Conservation (phyloP, 2,888 invertebrate species). For the Ypsolopha sequella region DNA sequence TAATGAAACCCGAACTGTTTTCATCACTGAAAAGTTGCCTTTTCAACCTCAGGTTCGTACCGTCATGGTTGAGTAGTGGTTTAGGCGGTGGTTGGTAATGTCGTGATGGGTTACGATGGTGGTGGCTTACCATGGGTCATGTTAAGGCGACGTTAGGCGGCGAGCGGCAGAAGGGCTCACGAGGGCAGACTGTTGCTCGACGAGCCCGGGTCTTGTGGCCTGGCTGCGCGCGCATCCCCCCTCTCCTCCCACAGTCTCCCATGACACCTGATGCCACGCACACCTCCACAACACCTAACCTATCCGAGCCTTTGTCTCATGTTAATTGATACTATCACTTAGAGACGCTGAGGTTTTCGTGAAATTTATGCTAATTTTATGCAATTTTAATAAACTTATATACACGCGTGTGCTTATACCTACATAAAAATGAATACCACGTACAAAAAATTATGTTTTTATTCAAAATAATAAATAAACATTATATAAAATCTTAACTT, state of each 20-base stretch:
- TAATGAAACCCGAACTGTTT: slow-evolving; percentile 35
- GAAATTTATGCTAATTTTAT: no score
- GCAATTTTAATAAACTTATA: no score
- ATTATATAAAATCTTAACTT: no score
- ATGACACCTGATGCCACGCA: neutral
- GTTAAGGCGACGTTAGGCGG: slow-evolving; percentile 37
- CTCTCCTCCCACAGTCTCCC: slow-evolving; percentile 14
- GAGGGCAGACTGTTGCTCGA: slow-evolving; percentile 64
- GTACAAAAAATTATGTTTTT: no score
- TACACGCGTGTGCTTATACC: no score
- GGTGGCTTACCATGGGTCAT: slow-evolving; percentile 58
- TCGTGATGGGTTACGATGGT: slow-evolving; percentile 1
- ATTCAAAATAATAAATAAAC: no score
- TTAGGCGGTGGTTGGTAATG: slow-evolving; percentile 5
- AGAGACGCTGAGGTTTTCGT: neutral
- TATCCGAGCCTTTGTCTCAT: neutral
- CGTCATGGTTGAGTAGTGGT: slow-evolving; percentile 9
- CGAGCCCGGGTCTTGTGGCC: slow-evolving; percentile 32
- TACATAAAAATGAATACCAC: no score
- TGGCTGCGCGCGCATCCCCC: slow-evolving; percentile 48
- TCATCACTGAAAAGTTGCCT: slow-evolving; percentile 43
- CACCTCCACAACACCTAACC: neutral
- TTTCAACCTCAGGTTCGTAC: neutral
- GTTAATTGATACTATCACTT: neutral
- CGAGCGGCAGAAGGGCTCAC: slow-evolving; percentile 50